Base-by-base conservation (phyloP, 2,888 invertebrate genomes). In the Prosopocoilus inquinatus region DNA sequence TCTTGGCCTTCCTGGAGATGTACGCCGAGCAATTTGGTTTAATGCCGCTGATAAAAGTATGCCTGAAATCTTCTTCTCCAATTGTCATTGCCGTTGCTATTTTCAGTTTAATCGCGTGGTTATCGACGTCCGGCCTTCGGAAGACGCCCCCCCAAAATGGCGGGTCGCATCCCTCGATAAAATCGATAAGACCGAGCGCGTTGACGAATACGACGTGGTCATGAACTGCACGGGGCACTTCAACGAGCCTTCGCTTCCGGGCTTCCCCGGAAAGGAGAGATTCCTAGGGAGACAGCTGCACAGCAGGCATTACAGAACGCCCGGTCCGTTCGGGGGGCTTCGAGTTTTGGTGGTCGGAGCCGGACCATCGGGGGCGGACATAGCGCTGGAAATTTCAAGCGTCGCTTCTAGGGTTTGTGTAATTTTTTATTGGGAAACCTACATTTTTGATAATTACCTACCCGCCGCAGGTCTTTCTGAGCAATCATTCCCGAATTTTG, bases 161-260 rank as follows among this genome's bases (percentile, higher is more conserved):
- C 81, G 83, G 57, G 79, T 89, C 51, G 82, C 81, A 1, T 82
- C 77, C 69, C 78, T 81, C 66, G 76, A 85, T 71, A 70, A 86
- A 51, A 74, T 67, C 32, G 80, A 77, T 4, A 80, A 81, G 7
- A 67, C 69, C 8, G 75, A 77, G 12, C 73, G 75, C 32, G 81
- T 80, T 7, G 78, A 81, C 54, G 80, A 81, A 35, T 92, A 88
- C 72, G 89, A 93, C 72, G 86, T 86, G 50, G 81, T 94, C 12
- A 84, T 93, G 70, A 83, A 94, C 4, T 93, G 92, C 74, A 93
- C 91, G 73, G 94, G 93, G 0, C 93, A 93, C 73, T 94, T 91
- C 73, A 87, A 89, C 60, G 86, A 88, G 1, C 92, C 93, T 0
- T 81, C 84, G 62, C 79, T 86, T 64, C 92, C 93, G 0, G 75